phyloP scores from a whole-genome alignment of 1,140 invertebrate species.

The Trachelipus rathkii region DNA sequence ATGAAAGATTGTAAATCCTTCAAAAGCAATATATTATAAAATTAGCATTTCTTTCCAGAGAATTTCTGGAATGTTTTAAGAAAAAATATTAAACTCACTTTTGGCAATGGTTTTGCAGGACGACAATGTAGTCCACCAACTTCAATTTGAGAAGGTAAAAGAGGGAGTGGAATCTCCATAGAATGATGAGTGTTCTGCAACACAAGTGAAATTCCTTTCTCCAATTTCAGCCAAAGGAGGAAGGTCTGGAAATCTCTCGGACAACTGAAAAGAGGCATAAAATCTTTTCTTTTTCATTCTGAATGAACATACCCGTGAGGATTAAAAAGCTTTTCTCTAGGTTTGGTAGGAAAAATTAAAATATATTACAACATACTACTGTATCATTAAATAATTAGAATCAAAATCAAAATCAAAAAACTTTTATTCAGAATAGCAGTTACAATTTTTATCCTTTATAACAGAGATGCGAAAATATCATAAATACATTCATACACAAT shows the following conservation, averaged over 20 bases:
- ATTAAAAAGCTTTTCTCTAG: too few relatives aligned
- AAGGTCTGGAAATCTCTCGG: conserved; percentile 30
- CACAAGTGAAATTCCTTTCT: conserved; percentile 58
- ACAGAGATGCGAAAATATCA: too few relatives aligned
- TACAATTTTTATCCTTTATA: too few relatives aligned
- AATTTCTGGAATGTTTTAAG: background rate
- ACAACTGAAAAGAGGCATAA: conserved; percentile 17
- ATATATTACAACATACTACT: too few relatives aligned
- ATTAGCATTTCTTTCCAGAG: background rate
- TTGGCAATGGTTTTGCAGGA: conserved; percentile 56
- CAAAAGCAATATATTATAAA: background rate
- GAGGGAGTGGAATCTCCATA: conserved; percentile 55
- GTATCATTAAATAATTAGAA: too few relatives aligned
- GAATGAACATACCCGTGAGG: too few relatives aligned
- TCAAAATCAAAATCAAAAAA: too few relatives aligned
- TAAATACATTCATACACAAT: too few relatives aligned
- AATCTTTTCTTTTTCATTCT: too few relatives aligned
- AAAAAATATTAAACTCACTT: conserved; percentile 49
- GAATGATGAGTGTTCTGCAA: conserved; percentile 58
- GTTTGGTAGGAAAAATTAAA: too few relatives aligned
- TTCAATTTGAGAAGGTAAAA: conserved; percentile 56
- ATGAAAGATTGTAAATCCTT: conserved; percentile 4
- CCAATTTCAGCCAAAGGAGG: conserved; percentile 49
- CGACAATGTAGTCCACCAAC: conserved; percentile 58
- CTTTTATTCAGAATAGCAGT: too few relatives aligned